These are phyloP conservation scores for Heptranchias perlo DNA, from an alignment of 2,113 vertebrate species.

Conservation along the genomic window DNA sequence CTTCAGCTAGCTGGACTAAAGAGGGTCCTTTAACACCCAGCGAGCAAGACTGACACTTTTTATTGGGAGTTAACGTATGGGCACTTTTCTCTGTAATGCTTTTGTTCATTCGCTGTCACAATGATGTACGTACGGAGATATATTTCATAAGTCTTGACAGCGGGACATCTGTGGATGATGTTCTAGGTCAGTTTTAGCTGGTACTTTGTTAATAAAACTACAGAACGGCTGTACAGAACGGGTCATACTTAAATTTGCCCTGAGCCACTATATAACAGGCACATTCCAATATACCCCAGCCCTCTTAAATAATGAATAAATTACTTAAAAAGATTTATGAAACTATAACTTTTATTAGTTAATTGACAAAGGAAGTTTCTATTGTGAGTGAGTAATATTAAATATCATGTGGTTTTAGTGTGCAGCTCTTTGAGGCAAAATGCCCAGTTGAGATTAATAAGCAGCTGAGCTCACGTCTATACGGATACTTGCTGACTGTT, in stretches of 20 bases:
- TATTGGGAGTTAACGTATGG: slow-evolving; percentile 49
- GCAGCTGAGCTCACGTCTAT: neutral
- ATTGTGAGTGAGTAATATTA: neutral
- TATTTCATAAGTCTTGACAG: neutral
- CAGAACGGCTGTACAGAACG: neutral
- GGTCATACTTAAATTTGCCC: neutral
- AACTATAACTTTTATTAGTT: neutral
- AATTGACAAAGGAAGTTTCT: neutral
- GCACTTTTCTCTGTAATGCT: slow-evolving; percentile 42
- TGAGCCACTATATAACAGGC: neutral
- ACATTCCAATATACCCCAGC: neutral
- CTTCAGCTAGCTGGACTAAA: neutral
- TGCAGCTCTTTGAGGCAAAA: neutral
- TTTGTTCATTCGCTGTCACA: slow-evolving; percentile 19
- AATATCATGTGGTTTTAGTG: neutral
- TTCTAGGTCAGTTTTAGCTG: neutral
- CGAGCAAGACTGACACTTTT: neutral
- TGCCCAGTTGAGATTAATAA: no score
- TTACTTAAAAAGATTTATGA: neutral
- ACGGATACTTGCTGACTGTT: neutral
- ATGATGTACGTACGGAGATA: neutral
- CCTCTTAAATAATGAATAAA: neutral
- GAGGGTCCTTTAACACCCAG: neutral
- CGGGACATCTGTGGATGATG: neutral
- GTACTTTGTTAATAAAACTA: neutral